Base-by-base conservation (phyloP, 2,888 invertebrate genomes). In the Eilema griseolum region DNA sequence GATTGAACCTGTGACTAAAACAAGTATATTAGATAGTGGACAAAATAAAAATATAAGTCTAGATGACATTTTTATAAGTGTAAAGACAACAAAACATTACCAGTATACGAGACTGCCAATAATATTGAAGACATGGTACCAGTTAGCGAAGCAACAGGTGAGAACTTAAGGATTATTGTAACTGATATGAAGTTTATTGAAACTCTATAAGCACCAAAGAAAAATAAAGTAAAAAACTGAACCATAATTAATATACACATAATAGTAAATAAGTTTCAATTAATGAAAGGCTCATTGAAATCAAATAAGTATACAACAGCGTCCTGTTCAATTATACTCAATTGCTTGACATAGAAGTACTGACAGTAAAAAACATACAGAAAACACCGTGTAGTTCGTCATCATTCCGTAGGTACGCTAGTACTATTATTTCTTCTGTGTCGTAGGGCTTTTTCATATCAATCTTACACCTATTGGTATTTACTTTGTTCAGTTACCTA, bases 101-200 rank as follows among this genome's bases (percentile, higher is more conserved):
- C 98, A 99, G 91, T 95, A 96, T 80, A 97, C 97, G 67, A 96
- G 99, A 85, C 92, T 99, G 87, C 97, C 97, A 69, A 96, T 98
- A 78, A 98, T 99, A 87, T 96, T 99, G 90, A 97, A 98, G 94
- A 99, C 99, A 74, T 99, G 99, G 99, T 99, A 98, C 92, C 98
- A 98, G 92, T 96, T 98, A 88, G 99, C 99, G 67, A 97, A 97
- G 92, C 96, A 98, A 89, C 98, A 99, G 98, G 98, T 98, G 96
- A 96, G 81, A 70, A 68, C 20, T 20, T 61, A 72, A 52, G n/a
- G 65, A 8, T 64, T 56, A 28, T 26, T 14, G n/a, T n/a, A n/a
- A 10, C 20, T 28, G 10, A 56, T 24, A 24, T 59, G 2, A 59
- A 26, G 1, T 41, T 14, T 41, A 41, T 41, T 3, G 24, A 59